Conservation (phyloP, 2,797 vertebrate species). For the Momotus momota region DNA sequence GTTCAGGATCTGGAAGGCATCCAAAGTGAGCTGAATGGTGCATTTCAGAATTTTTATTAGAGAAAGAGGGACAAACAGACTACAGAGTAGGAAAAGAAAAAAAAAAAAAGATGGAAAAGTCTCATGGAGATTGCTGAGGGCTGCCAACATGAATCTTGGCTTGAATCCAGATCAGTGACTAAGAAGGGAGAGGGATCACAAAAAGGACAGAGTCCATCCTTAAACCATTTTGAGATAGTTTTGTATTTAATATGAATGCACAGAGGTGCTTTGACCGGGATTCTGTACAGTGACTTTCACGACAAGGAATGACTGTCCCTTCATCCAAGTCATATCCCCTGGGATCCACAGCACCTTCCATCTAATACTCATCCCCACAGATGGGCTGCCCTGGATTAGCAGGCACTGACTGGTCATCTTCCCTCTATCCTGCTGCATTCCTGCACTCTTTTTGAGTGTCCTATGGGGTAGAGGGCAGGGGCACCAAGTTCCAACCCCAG, state of each 20-base stretch:
- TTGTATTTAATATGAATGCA: neutral
- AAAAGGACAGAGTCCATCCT: neutral
- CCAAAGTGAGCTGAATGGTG: neutral
- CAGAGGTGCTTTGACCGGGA: neutral
- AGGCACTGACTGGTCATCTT: neutral
- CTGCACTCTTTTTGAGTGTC: neutral
- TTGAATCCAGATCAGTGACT: neutral
- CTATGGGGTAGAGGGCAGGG: neutral
- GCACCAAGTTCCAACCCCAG: neutral
- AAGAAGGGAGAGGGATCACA: neutral
- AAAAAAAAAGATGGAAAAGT: neutral
- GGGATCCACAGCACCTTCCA: neutral
- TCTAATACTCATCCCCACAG: neutral
- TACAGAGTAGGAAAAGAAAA: neutral
- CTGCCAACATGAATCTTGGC: neutral
- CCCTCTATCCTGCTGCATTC: neutral
- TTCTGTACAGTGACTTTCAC: neutral
- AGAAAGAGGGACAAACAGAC: neutral
- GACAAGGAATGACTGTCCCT: neutral
- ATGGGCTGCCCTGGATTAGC: rapidly evolving
- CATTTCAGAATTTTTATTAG: neutral
- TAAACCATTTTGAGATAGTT: neutral
- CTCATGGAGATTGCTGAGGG: neutral
- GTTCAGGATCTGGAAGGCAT: neutral
- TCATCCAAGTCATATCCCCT: neutral